Percentiles rank a stretch among this genome's conserved stretches.
Conservation (phyloP, 2,113 vertebrate species). For the Drymodes brunneopygia region DNA sequence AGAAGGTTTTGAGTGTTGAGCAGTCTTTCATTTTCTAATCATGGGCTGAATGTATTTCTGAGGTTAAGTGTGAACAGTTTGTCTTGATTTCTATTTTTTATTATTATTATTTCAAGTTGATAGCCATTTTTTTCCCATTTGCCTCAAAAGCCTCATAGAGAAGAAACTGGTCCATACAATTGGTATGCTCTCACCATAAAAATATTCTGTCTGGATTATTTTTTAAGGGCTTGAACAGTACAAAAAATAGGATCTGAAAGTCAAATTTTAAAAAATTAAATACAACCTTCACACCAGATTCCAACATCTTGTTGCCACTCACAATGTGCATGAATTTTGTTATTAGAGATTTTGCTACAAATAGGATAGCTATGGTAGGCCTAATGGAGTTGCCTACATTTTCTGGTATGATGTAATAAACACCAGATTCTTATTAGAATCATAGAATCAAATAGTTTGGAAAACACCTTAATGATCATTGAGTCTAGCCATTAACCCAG, state of each 20-base stretch:
- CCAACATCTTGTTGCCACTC: background rate
- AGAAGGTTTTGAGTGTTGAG: background rate
- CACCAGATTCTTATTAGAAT: background rate
- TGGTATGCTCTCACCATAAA: background rate
- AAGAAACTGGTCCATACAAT: background rate
- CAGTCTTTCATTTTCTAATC: background rate
- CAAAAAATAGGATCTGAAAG: background rate
- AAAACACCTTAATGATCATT: background rate
- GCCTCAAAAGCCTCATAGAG: background rate
- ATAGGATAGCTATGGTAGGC: background rate
- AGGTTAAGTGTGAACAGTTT: background rate
- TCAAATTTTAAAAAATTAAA: background rate
- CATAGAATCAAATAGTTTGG: background rate
- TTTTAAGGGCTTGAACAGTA: background rate
- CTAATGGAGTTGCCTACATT: background rate
- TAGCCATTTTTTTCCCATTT: background rate
- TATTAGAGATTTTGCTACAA: background rate
- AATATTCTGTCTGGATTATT: background rate
- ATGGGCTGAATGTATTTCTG: background rate
- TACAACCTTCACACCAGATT: rapidly evolving
- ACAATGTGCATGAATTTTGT: rapidly evolving
- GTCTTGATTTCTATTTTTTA: background rate
- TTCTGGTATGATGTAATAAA: background rate
- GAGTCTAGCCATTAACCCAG: background rate
- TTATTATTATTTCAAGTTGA: background rate